Conservation (phyloP, 2,113 vertebrate species). For the Nothobranchius furzeri region DNA sequence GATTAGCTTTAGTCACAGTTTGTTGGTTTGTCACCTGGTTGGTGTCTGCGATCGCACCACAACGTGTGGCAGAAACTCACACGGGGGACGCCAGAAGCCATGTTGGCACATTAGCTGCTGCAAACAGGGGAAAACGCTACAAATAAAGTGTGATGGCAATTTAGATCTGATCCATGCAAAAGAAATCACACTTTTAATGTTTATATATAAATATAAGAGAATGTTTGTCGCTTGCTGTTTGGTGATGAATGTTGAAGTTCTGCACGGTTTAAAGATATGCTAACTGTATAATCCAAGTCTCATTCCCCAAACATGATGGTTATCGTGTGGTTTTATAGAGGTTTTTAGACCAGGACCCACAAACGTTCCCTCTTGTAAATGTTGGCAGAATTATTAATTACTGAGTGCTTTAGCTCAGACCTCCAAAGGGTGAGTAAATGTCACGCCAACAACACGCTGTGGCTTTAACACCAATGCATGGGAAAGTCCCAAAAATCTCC, state of each 20-base stretch:
- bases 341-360: neutral
- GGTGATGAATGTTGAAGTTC: too few species aligned
- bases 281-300: neutral
- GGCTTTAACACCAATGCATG: conserved; percentile 52
- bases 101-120: neutral
- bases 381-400: too few species aligned
- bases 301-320: too few species aligned
- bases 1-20: conserved; percentile 9
- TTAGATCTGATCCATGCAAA: too few species aligned
- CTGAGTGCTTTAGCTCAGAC: neutral
- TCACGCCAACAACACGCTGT: conserved; percentile 59
- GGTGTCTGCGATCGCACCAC: conserved; percentile 61
- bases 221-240: too few species aligned
- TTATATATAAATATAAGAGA: too few species aligned
- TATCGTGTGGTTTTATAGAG: neutral
- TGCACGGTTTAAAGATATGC: too few species aligned
- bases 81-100: neutral
- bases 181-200: too few species aligned
- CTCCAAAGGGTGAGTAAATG: conserved; percentile 33
- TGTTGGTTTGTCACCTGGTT: conserved; percentile 42
- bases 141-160: too few species aligned
- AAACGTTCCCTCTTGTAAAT: neutral
- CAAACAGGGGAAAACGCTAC: neutral
- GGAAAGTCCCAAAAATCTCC: conserved; percentile 46
- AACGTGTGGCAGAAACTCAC: conserved; percentile 36